phyloP scores from a whole-genome alignment of 2,797 vertebrate genomes.

The Sternarchorhynchus goeldii region DNA sequence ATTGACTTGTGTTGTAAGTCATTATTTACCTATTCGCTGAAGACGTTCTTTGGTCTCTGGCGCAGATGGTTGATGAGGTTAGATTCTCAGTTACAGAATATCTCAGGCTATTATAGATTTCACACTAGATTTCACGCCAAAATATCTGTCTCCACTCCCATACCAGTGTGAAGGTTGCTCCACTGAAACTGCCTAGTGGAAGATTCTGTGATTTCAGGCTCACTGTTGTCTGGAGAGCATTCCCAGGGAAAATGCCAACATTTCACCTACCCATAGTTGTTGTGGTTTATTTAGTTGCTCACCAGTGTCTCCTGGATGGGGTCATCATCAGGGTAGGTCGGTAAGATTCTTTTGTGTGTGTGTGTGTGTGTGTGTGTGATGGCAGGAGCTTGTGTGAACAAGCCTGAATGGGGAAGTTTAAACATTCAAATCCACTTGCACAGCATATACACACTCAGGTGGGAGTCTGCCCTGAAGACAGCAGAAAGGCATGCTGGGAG shows the following conservation, averaged over 20 bases:
- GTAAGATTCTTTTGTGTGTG: too few species aligned
- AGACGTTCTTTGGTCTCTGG: not conserved
- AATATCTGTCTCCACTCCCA: not conserved
- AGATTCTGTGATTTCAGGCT: not conserved
- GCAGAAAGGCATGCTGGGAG: conserved; percentile 33
- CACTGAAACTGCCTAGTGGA: not conserved
- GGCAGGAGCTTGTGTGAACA: conserved; percentile 50
- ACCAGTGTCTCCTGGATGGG: conserved; percentile 37
- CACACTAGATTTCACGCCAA: conserved; percentile 3
- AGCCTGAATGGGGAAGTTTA: conserved; percentile 31
- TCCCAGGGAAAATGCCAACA: conserved; percentile 13
- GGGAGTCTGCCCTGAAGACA: conserved; percentile 42
- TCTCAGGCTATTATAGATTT: not conserved
- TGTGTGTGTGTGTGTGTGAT: conserved; percentile 20
- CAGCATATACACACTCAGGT: conserved; percentile 17
- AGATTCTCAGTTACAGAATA: conserved; percentile 15
- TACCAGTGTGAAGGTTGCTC: not conserved
- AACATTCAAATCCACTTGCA: conserved; percentile 29
- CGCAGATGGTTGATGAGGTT: not conserved
- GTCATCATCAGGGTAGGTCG: too few species aligned
- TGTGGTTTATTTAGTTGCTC: conserved; percentile 25
- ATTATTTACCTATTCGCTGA: not conserved
- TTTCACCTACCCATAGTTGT: not conserved
- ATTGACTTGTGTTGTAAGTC: not conserved
- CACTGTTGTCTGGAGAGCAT: not conserved